phyloP scores from a whole-genome alignment of 2,888 invertebrate species.

The Cantharis flavilabris region DNA sequence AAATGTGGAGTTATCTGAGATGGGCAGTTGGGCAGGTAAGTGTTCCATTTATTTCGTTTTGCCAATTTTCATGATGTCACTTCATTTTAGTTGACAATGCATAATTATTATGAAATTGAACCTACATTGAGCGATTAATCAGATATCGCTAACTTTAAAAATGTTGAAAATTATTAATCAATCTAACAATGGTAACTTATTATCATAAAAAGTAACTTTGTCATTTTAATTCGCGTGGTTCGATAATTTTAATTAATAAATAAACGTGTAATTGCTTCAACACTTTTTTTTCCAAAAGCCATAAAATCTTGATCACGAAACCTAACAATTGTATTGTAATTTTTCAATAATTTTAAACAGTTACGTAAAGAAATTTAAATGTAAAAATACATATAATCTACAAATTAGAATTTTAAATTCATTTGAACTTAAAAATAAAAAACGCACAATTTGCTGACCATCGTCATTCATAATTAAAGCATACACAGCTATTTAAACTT shows the following conservation, averaged over 20 bases:
- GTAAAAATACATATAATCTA: not conserved
- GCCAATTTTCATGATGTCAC: not conserved
- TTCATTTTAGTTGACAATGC: not conserved
- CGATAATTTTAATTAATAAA: not conserved
- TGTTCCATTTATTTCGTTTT: slow-evolving; percentile 35
- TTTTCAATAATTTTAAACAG: not conserved
- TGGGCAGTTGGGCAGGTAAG: slow-evolving; percentile 84
- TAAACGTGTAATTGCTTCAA: not conserved
- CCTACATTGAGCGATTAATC: not conserved
- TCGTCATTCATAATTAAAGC: not conserved
- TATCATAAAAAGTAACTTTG: not conserved
- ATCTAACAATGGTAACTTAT: not conserved
- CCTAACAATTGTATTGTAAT: not conserved
- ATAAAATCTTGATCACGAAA: not conserved
- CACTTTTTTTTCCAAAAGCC: not conserved
- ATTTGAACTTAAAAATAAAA: not conserved
- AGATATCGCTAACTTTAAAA: not conserved
- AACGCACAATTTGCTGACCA: not conserved
- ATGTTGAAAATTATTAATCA: not conserved
- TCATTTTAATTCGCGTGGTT: not conserved
- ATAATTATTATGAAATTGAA: not conserved
- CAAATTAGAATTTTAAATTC: not conserved
- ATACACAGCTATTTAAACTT: not conserved
- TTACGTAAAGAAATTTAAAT: not conserved
- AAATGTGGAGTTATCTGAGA: slow-evolving; percentile 64